Base-by-base conservation (phyloP, 2,888 invertebrate genomes). In the Dryococelus australis region DNA sequence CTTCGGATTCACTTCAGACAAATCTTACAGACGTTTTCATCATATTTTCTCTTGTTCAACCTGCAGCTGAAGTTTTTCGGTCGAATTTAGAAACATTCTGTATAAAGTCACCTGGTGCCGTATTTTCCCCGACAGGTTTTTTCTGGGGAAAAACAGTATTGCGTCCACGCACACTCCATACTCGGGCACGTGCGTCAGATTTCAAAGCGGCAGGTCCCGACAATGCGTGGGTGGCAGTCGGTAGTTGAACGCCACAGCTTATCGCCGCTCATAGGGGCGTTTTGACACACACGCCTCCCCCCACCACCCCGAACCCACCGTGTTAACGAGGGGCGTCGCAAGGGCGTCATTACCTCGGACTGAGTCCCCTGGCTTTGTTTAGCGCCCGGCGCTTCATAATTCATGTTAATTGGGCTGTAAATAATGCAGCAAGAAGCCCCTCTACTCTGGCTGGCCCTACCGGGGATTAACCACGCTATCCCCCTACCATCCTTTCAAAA, bases 281-380 rank as follows among this genome's bases (percentile, higher is more conserved):
- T 24, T 65, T 2, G n/a, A 65, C 65, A 65, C 65, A 65, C 65
- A 65, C 65, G 65, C 65, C 65, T 8, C 0, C 65, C 65, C 20
- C 8, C n/a, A 20, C 65, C 20, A 0, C n/a, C n/a, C 65, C 65
- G 16, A 10, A 24, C 65, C 20, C 51, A 51, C 20, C 6, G 65
- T 10, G 65, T n/a, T 65, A 65, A 65, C 65, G 65, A 65, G 65
- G 10, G 24, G 4, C 65, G 12, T 65, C 10, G 65, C n/a, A n/a
- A 20, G 65, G 16, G 65, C 65, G 20, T 65, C 65, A n/a, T 65
- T 65, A 65, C 65, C 65, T 24, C 24, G n/a, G 65, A 12, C 24
- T 24, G 24, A n/a, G 65, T 65, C 65, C 65, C 65, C 65, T 65
- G 65, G 65, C 65, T 65, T 65, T 65, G 65, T 65, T 65, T 65